phyloP scores from a whole-genome alignment of 2,888 invertebrate genomes.

The Sphaerophoria taeniata region DNA sequence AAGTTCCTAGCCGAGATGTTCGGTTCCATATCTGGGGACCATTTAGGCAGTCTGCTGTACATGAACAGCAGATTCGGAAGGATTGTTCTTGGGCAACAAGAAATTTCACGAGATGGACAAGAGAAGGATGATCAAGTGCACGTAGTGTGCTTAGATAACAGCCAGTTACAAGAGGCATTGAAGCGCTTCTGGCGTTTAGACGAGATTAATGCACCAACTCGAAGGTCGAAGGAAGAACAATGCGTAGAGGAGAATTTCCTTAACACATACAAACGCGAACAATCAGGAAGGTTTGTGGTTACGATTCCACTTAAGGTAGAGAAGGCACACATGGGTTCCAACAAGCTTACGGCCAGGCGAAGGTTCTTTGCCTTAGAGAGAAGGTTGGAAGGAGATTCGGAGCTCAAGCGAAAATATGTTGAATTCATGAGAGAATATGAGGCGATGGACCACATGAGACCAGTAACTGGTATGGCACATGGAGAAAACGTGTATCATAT shows the following conservation, averaged over 20 bases:
- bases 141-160: too few species aligned
- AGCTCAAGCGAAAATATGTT: constrained; percentile 9
- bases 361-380: constrained; percentile 15
- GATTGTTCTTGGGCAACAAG: not conserved
- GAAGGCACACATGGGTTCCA: not conserved
- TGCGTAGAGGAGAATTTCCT: too few species aligned
- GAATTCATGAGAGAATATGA: constrained; percentile 28
- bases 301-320: not conserved
- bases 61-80: not conserved
- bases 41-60: not conserved
- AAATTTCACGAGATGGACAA: not conserved
- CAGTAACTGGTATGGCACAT: not conserved
- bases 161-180: too few species aligned
- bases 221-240: too few species aligned
- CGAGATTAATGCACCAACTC: too few species aligned
- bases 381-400: not conserved
- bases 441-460: constrained; percentile 22
- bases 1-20: not conserved
- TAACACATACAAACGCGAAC: not conserved
- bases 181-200: too few species aligned
- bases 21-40: not conserved
- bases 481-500: constrained; percentile 27
- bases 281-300: not conserved
- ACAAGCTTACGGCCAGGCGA: not conserved
- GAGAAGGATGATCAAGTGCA: not conserved